Conservation (phyloP, 2,113 vertebrate species). For the Falco punctatus region DNA sequence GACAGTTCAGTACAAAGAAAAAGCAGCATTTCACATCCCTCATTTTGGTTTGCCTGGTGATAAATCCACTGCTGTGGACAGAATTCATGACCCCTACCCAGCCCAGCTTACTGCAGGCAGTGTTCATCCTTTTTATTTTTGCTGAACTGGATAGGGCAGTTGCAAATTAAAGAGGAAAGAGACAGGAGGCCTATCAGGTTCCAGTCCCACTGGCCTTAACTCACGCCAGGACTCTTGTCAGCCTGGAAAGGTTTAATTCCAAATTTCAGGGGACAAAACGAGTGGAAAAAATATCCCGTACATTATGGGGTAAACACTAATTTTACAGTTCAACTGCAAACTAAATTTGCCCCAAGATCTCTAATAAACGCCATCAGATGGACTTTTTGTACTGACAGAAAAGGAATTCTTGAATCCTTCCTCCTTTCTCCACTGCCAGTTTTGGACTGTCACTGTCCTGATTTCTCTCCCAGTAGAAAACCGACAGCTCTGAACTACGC, state of each 20-base stretch:
- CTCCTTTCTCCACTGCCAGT: background rate
- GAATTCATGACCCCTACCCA: background rate
- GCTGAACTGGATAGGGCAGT: background rate
- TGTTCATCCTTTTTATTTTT: background rate
- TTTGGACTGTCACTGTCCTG: background rate
- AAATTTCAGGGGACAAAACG: background rate
- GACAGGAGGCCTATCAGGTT: background rate
- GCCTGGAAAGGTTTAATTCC: background rate
- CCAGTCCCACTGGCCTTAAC: background rate
- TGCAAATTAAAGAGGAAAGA: slow-evolving; percentile 6
- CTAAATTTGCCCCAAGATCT: background rate
- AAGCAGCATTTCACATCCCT: background rate
- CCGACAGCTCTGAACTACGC: background rate
- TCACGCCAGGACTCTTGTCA: background rate
- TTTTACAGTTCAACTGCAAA: background rate
- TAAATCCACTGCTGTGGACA: slow-evolving; percentile 5
- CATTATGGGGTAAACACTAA: background rate
- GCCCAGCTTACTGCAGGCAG: background rate
- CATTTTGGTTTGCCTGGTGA: slow-evolving; percentile 25
- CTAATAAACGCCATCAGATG: background rate
- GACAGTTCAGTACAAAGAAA: slow-evolving; percentile 55
- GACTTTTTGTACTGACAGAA: background rate
- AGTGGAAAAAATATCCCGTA: background rate
- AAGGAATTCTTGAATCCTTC: background rate
- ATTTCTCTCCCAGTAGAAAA: background rate